Evolutionary conservation across 2,797 vertebrate genomes (phyloP).

Genomic region (Pteropus rufus): DNA sequence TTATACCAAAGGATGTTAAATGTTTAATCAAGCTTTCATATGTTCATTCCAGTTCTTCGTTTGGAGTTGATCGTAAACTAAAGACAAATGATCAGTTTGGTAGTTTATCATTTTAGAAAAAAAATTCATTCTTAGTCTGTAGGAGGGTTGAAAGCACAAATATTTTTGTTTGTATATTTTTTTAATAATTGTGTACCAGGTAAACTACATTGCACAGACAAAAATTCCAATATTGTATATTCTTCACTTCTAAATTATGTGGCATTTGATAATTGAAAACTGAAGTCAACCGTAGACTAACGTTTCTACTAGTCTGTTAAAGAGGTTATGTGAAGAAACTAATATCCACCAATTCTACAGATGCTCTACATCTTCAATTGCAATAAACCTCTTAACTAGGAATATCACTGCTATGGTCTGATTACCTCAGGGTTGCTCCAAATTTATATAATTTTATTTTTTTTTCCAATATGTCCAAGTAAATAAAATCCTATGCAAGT

Average conservation of each 20-base stretch:
- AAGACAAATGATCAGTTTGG: background rate
- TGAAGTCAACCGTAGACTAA: slow-evolving; percentile 67
- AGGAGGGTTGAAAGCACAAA: background rate
- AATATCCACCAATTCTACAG: slow-evolving; percentile 57
- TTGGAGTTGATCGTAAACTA: background rate
- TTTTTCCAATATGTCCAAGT: background rate
- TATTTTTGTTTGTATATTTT: background rate
- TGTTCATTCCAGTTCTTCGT: background rate
- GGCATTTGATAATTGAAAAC: slow-evolving; percentile 64
- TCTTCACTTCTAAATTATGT: slow-evolving; percentile 53
- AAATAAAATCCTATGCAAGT: background rate
- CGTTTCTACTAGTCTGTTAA: slow-evolving; percentile 76
- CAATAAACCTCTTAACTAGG: background rate
- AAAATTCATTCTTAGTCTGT: background rate
- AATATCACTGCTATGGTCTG: background rate
- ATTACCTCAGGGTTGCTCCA: background rate
- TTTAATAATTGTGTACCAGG: background rate
- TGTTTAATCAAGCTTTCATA: background rate
- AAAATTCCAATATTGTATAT: background rate
- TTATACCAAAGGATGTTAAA: background rate
- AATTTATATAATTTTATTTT: background rate
- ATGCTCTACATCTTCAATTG: slow-evolving; percentile 11
- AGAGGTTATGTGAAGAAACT: slow-evolving; percentile 70
- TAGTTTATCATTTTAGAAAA: background rate
- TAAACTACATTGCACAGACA: background rate